Evolutionary conservation across 2,797 vertebrate species (phyloP).

Genomic region (Karalla daura): DNA sequence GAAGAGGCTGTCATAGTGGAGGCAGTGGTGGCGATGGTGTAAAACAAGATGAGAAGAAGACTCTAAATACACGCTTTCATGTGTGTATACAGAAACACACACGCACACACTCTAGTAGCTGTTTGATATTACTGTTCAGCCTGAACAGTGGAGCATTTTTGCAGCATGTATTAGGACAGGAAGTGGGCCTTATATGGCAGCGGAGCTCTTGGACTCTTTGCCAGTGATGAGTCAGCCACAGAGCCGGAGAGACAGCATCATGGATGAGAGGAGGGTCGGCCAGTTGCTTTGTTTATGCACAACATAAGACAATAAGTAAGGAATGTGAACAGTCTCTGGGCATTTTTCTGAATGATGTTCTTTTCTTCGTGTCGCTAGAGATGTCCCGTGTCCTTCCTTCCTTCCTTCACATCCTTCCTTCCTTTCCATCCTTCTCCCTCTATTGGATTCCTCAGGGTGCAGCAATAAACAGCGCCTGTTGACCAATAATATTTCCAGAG

Average conservation of each 20-base stretch:
- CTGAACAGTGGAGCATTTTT: not conserved
- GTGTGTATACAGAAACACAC: not conserved
- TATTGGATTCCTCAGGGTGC: slow-evolving; percentile 4
- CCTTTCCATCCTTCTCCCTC: not conserved
- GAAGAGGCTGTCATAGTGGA: too few relatives aligned
- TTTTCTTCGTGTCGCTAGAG: not conserved
- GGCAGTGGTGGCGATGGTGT: too few relatives aligned
- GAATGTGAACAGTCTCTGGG: not conserved
- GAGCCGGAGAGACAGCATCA: not conserved
- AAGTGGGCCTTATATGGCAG: slow-evolving; percentile 9
- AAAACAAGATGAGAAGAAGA: too few relatives aligned
- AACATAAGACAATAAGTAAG: not conserved
- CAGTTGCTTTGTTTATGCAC: not conserved
- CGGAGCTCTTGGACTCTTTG: not conserved
- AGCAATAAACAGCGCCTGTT: slow-evolving; percentile 32
- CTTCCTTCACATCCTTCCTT: not conserved
- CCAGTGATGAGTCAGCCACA: slow-evolving; percentile 25
- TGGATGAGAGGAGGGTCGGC: not conserved
- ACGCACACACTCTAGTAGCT: not conserved
- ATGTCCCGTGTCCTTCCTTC: not conserved
- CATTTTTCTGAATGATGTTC: not conserved
- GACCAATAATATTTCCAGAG: slow-evolving; percentile 24
- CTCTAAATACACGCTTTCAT: too few relatives aligned
- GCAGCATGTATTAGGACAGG: not conserved
- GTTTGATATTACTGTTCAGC: not conserved